A percentile compares a stretch with the other conserved stretches of the same genome.
phyloP scores from a whole-genome alignment of 2,113 vertebrate genomes.

The Ivindomyrus marchei region DNA sequence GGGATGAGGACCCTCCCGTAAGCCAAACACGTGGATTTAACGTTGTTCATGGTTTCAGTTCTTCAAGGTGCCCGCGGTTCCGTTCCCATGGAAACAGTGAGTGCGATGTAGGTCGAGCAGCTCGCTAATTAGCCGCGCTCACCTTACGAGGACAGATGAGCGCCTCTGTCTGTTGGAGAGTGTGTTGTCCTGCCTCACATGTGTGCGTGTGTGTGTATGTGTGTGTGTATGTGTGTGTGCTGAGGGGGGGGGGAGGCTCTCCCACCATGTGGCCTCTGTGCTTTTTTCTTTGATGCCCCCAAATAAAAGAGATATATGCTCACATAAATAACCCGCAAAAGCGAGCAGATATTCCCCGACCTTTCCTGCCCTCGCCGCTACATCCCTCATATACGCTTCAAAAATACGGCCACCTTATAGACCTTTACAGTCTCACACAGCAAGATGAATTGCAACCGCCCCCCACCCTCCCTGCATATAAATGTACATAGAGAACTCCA shows the following conservation, averaged over 20 bases:
- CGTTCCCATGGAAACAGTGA: neutral
- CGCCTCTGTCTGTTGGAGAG: neutral
- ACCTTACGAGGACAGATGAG: neutral
- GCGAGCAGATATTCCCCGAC: conserved; percentile 58
- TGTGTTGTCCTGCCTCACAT: neutral
- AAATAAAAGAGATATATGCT: conserved; percentile 55
- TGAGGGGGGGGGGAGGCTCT: neutral
- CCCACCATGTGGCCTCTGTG: neutral
- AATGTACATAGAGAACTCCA: conserved; percentile 55
- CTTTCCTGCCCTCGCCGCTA: conserved; percentile 43
- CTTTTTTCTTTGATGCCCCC: conserved; percentile 39
- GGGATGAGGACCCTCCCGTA: neutral
- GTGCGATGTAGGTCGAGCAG: conserved; percentile 13
- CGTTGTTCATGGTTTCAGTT: neutral
- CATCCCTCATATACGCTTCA: conserved; percentile 71
- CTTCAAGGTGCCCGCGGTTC: neutral
- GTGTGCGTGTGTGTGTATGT: neutral
- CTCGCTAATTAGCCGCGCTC: neutral
- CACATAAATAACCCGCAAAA: conserved; percentile 73
- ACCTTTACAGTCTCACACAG: conserved; percentile 72
- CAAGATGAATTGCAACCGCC: conserved; percentile 11
- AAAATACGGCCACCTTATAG: conserved; percentile 65
- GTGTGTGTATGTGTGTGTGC: neutral
- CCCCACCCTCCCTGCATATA: neutral
- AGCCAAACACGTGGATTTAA: neutral